A percentile compares a stretch with the other conserved stretches of the same genome.
Evolutionary conservation across 2,797 vertebrate genomes (phyloP).

Genomic region (Gymnoscopelus braueri): DNA sequence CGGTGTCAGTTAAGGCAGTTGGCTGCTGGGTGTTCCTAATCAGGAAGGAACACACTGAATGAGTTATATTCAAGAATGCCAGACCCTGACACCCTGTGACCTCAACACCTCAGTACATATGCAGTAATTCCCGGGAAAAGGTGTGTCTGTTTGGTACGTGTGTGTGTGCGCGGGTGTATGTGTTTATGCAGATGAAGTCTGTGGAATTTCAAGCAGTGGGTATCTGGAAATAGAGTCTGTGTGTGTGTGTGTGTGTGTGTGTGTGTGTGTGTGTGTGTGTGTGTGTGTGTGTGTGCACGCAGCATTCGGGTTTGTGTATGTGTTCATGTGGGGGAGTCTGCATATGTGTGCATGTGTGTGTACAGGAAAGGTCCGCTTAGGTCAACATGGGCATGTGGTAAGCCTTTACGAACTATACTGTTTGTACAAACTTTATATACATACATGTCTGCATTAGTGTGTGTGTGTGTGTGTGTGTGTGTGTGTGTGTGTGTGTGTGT

Average conservation of each 20-base stretch:
- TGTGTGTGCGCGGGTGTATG: slow-evolving; percentile 1
- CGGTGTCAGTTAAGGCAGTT: neutral
- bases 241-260: neutral
- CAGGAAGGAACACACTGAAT: neutral
- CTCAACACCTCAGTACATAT: neutral
- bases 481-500: too few relatives aligned
- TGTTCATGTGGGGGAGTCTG: neutral
- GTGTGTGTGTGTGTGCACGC: neutral
- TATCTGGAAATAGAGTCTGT: neutral
- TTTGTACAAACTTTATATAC: too few relatives aligned
- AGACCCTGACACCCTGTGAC: too few relatives aligned
- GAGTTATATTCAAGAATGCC: too few relatives aligned
- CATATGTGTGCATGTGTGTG: slow-evolving; percentile 4
- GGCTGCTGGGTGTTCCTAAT: neutral
- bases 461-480: too few relatives aligned
- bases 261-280: slow-evolving; percentile 7
- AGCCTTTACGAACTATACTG: too few relatives aligned
- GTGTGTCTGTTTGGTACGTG: slow-evolving; percentile 9
- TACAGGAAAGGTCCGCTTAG: too few relatives aligned
- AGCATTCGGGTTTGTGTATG: neutral
- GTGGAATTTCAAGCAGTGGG: slow-evolving; percentile 13
- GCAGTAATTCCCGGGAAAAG: neutral
- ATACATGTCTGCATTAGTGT: too few relatives aligned
- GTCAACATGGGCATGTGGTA: too few relatives aligned
- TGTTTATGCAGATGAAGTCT: neutral